Evolutionary conservation across 2,888 invertebrate genomes (phyloP).

Genomic region (Oligia latruncula): DNA sequence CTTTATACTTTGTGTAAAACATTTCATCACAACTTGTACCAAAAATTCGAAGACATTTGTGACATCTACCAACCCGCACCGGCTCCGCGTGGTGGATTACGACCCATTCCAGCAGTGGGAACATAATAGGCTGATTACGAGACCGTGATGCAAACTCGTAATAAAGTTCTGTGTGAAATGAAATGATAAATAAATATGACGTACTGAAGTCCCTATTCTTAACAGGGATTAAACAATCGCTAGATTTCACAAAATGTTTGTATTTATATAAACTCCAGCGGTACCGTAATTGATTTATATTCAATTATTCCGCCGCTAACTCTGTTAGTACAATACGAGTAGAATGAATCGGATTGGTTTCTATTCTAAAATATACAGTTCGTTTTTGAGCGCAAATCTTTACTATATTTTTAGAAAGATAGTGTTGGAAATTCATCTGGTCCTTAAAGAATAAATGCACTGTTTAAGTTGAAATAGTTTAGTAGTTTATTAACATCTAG

Average conservation of each 20-base stretch:
- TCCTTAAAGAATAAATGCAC: too few relatives aligned
- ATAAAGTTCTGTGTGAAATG: conserved; percentile 30
- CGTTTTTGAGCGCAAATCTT: neutral
- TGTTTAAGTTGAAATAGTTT: too few relatives aligned
- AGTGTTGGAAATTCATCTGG: neutral
- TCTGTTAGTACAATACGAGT: conserved; percentile 4
- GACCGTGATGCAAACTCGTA: conserved; percentile 17
- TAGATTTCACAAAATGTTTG: conserved; percentile 28
- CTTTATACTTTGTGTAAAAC: too few relatives aligned
- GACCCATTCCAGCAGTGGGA: too few relatives aligned
- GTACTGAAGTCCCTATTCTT: conserved; percentile 10
- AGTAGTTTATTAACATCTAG: too few relatives aligned
- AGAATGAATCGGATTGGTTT: conserved; percentile 32
- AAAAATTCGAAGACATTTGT: too few relatives aligned
- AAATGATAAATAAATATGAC: conserved; percentile 44
- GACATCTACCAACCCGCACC: too few relatives aligned
- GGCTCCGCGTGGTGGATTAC: too few relatives aligned
- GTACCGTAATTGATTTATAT: conserved; percentile 35
- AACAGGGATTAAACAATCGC: conserved; percentile 26
- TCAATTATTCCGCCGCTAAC: conserved; percentile 34
- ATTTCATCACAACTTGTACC: too few relatives aligned
- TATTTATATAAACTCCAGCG: conserved; percentile 4
- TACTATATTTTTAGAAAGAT: neutral
- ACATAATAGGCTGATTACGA: neutral
- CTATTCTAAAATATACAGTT: neutral